These are phyloP conservation scores for fruit fly (Drosophila melanogaster) DNA, from an alignment of 1,140 invertebrate species.

Conservation along the genomic window DNA sequence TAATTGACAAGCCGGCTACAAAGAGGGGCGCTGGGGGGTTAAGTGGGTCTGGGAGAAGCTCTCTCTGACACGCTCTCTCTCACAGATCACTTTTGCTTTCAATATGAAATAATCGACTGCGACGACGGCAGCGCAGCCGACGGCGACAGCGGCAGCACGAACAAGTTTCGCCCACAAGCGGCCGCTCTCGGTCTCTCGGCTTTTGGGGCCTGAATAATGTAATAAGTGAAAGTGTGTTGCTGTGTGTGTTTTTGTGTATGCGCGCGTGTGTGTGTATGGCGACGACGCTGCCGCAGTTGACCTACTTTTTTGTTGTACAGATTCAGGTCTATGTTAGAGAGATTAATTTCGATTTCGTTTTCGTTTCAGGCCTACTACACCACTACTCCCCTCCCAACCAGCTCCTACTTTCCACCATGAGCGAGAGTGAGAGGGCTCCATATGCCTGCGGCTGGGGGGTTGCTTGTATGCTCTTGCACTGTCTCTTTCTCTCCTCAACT, in stretches of 20 bases:
- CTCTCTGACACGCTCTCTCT: constrained; percentile 30
- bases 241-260: constrained; percentile 31
- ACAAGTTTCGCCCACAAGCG: constrained; percentile 76
- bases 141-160: constrained; percentile 30
- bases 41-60: constrained; percentile 45
- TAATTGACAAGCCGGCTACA: constrained; percentile 63
- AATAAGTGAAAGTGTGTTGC: constrained; percentile 84
- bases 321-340: constrained; percentile 85
- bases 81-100: constrained; percentile 84
- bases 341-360: constrained; percentile 84
- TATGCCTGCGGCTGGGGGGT: not conserved
- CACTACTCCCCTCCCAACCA: constrained; percentile 5
- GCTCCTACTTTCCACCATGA: constrained; percentile 1
- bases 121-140: constrained; percentile 24
- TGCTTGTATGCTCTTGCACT: not conserved
- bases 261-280: constrained; percentile 36
- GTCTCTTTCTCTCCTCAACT: constrained; percentile 10
- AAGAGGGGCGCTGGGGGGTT: constrained; percentile 25
- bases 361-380: constrained; percentile 59
- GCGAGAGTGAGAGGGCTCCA: not conserved
- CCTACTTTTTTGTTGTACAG: constrained; percentile 82
- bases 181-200: constrained; percentile 18
- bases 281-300: constrained; percentile 67
- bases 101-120: constrained; percentile 83
- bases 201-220: constrained; percentile 81